These are phyloP conservation scores for Euproctis similis DNA, from an alignment of 2,888 invertebrate genomes.

Conservation along the genomic window DNA sequence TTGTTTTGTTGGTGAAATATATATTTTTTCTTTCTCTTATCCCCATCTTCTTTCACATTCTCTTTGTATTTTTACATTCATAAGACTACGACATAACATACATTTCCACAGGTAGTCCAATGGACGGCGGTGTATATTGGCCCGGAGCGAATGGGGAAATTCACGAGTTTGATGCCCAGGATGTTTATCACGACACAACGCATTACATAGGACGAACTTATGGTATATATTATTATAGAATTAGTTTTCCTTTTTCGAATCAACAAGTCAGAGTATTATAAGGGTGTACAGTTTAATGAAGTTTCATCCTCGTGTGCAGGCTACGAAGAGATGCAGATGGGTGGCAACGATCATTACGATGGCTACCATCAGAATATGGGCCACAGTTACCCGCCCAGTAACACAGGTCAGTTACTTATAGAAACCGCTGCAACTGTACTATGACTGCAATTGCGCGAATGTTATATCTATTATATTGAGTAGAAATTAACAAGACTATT, in stretches of 20 bases:
- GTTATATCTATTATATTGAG: no score
- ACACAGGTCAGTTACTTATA: conserved; percentile 37
- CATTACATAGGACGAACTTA: conserved; percentile 60
- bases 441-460: no score
- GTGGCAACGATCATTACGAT: conserved; percentile 55
- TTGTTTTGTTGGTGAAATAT: no score
- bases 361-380: conserved; percentile 49
- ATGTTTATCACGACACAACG: conserved; percentile 51
- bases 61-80: neutral
- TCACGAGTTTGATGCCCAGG: conserved; percentile 57
- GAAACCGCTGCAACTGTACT: no score
- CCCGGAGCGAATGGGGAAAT: conserved; percentile 37
- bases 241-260: no score
- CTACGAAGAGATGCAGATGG: conserved; percentile 60
- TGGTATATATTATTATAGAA: no score
- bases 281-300: no score
- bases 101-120: conserved; percentile 49
- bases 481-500: no score
- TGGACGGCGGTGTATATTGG: conserved; percentile 63
- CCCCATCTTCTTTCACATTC: no score
- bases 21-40: no score
- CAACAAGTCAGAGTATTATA: no score
- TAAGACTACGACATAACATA: neutral
- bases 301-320: no score
- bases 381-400: conserved; percentile 45